Evolutionary conservation across 2,113 vertebrate genomes (phyloP).

Genomic region (Himantopus leucocephalus): DNA sequence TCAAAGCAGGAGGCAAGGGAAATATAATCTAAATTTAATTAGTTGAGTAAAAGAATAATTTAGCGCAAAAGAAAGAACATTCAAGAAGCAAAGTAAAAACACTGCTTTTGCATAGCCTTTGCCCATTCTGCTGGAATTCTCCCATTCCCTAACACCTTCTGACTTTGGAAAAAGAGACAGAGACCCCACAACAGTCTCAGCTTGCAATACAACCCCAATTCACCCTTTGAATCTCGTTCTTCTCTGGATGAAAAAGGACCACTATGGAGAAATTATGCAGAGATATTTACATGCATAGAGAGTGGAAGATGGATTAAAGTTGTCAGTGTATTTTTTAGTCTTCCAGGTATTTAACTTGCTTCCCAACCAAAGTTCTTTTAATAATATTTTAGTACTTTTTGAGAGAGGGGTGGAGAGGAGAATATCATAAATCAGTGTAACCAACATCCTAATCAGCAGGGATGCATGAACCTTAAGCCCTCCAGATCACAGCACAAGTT

Average conservation of each 20-base stretch:
- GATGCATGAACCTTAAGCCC: not conserved
- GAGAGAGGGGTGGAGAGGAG: not conserved
- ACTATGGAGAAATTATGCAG: not conserved
- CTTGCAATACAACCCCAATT: not conserved
- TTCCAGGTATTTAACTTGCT: not conserved
- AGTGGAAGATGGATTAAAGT: not conserved
- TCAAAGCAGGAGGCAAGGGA: not conserved
- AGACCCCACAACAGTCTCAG: not conserved
- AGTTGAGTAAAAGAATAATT: not conserved
- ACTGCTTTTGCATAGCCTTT: not conserved
- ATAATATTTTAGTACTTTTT: not conserved
- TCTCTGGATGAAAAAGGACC: not conserved
- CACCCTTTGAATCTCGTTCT: not conserved
- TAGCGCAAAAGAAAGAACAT: not conserved
- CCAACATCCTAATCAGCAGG: not conserved
- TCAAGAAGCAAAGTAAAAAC: not conserved
- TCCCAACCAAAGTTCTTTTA: not conserved
- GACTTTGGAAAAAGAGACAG: not conserved
- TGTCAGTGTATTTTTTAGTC: not conserved
- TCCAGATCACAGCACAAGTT: not conserved
- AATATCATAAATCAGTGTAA: not conserved
- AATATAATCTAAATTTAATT: not conserved
- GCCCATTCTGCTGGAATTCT: not conserved
- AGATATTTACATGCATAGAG: not conserved
- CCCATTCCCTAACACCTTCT: not conserved